Base-by-base conservation (phyloP, 1,140 invertebrate species). In the Patella vulgata region DNA sequence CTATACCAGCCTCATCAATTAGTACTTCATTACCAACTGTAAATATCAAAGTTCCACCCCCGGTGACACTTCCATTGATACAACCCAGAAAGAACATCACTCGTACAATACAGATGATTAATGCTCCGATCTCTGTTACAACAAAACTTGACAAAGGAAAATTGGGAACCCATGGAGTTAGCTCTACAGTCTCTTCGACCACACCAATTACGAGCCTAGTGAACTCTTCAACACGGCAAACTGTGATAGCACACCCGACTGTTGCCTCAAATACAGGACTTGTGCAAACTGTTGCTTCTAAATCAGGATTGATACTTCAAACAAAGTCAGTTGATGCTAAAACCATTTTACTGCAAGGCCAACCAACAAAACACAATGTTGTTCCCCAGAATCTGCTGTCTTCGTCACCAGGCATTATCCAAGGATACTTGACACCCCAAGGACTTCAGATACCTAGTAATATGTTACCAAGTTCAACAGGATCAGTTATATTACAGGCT, bases 11-110 rank as follows among this genome's bases (percentile, higher is more conserved):
- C 33, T 47, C 23, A 0, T 54, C 52, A 25, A 59, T 68, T 3
- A 39, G 42, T 30, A 74, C 73, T 11, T 70, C 66, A 12, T 63
- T 75, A 3, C 72, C 73, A 11, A 75, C 76, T 6, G 74, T 63
- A 11, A 57, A 71, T 53, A 75, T 77, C 27, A 77, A 75, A 66
- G 68, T 79, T n/a, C 73, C 77, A 5, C 68, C 74, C 9, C 70
- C 77, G 17, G 63, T 63, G 8, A 73, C 70, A 8, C 65, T 79
- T 46, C 77, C 77, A 3, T 63, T 69, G n/a, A 59, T 79, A 23
- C 67, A 70, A 5, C 70, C 65, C 33, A 63, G 69, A 11, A 69
- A 70, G 52, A 69, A 69, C 47, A 66, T 76, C 40, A 75, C 72
- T 19, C 56, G 69, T 28, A 74, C 71, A 0, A 72, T 73, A 25